phyloP scores from a whole-genome alignment of 2,113 vertebrate species.

The Oostethus manadensis region DNA sequence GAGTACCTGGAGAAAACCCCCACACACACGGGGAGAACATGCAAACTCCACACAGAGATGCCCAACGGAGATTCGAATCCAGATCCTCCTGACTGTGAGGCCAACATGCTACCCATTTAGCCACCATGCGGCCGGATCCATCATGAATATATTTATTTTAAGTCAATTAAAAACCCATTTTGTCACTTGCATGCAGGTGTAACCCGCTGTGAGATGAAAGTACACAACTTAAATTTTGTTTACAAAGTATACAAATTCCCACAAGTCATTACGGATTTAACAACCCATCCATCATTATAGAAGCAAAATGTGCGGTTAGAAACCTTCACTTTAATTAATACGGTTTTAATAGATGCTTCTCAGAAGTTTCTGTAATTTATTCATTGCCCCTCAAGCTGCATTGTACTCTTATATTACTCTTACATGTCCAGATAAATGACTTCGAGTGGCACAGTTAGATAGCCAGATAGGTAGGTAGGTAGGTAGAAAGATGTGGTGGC shows the following conservation, averaged over 20 bases:
- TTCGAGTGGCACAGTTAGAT: not conserved
- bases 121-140: too few species aligned
- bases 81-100: too few species aligned
- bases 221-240: conserved; percentile 17
- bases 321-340: conserved; percentile 11
- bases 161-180: not conserved
- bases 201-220: conserved; percentile 12
- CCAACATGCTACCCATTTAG: too few species aligned
- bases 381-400: too few species aligned
- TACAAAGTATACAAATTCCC: conserved; percentile 16
- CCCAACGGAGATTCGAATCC: too few species aligned
- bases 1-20: too few species aligned
- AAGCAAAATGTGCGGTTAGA: conserved; percentile 1
- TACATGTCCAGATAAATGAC: not conserved
- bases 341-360: not conserved
- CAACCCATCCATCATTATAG: conserved; percentile 16
- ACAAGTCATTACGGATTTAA: conserved; percentile 12
- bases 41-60: too few species aligned
- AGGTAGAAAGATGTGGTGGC: too few species aligned
- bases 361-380: not conserved
- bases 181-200: conserved; percentile 3
- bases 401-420: not conserved
- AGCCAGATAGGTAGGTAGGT: not conserved
- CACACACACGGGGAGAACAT: too few species aligned
- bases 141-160: conserved; percentile 9